Conservation (phyloP, 2,888 invertebrate species). For the Morpho achilles region DNA sequence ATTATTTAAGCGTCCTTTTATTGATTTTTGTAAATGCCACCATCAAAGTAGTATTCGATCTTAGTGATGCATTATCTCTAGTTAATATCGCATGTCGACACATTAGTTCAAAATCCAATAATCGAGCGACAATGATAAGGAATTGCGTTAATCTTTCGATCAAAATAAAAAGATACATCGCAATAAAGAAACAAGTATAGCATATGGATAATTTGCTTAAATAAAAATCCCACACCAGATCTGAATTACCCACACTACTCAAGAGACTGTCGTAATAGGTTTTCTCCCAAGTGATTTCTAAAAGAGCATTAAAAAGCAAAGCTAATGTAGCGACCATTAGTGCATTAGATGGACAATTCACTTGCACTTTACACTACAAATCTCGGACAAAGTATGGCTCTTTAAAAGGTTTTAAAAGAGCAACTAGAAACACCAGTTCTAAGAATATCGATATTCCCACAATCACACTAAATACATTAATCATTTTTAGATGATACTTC, state of each 20-base stretch:
- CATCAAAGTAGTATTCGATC: slow-evolving; percentile 26
- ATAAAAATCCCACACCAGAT: slow-evolving; percentile 42
- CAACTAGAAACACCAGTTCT: slow-evolving; percentile 43
- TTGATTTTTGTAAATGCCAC: slow-evolving; percentile 5
- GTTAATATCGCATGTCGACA: slow-evolving; percentile 53
- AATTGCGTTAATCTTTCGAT: slow-evolving; percentile 47
- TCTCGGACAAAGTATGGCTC: slow-evolving; percentile 49
- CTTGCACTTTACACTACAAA: slow-evolving; percentile 40
- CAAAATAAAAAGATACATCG: slow-evolving; percentile 42
- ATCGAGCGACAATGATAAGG: slow-evolving; percentile 42
- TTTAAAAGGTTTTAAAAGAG: slow-evolving; percentile 49
- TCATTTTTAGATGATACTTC: slow-evolving; percentile 35
- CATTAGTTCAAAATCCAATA: slow-evolving; percentile 61
- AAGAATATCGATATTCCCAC: slow-evolving; percentile 37
- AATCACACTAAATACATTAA: slow-evolving; percentile 44
- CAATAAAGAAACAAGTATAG: slow-evolving; percentile 40
- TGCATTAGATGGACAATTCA: slow-evolving; percentile 32
- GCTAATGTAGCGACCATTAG: slow-evolving; percentile 28
- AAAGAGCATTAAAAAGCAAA: slow-evolving; percentile 37
- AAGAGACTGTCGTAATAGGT: slow-evolving; percentile 34
- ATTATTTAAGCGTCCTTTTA: neutral
- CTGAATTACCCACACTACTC: slow-evolving; percentile 30
- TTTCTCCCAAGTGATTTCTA: slow-evolving; percentile 46
- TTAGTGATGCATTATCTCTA: slow-evolving; percentile 33
- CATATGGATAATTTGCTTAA: slow-evolving; percentile 40